These are phyloP conservation scores for Poliocrania exsul DNA, from an alignment of 2,797 vertebrate species.

Conservation along the genomic window DNA sequence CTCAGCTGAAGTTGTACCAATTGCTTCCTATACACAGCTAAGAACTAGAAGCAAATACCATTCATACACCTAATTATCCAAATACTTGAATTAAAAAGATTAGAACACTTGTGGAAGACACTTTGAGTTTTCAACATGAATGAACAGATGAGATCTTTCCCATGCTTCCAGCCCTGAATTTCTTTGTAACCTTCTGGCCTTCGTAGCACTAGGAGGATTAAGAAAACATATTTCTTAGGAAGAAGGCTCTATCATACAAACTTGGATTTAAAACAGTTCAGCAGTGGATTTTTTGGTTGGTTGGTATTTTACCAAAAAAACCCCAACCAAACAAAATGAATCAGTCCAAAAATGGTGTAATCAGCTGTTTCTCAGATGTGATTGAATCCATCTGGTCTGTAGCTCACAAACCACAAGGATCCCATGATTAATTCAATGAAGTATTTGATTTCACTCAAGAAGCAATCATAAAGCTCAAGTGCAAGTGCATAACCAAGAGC, in stretches of 20 bases:
- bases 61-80: not conserved
- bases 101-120: not conserved
- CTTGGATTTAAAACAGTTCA: not conserved
- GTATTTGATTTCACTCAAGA: constrained; percentile 7
- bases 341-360: not conserved
- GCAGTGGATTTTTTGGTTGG: not conserved
- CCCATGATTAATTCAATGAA: not conserved
- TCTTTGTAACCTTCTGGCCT: not conserved
- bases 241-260: not conserved
- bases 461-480: not conserved
- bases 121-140: not conserved
- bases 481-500: not conserved
- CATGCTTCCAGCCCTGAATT: not conserved
- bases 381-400: not conserved
- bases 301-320: not conserved
- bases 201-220: not conserved
- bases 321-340: not conserved
- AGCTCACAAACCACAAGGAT: not conserved
- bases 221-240: not conserved
- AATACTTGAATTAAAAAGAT: not conserved
- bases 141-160: not conserved
- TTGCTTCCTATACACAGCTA: not conserved
- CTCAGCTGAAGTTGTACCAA: not conserved
- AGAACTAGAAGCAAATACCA: not conserved
- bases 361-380: not conserved